A percentile compares a stretch with the other conserved stretches of the same genome.
phyloP scores from a whole-genome alignment of 2,888 invertebrate genomes.

The Torymus auratus region DNA sequence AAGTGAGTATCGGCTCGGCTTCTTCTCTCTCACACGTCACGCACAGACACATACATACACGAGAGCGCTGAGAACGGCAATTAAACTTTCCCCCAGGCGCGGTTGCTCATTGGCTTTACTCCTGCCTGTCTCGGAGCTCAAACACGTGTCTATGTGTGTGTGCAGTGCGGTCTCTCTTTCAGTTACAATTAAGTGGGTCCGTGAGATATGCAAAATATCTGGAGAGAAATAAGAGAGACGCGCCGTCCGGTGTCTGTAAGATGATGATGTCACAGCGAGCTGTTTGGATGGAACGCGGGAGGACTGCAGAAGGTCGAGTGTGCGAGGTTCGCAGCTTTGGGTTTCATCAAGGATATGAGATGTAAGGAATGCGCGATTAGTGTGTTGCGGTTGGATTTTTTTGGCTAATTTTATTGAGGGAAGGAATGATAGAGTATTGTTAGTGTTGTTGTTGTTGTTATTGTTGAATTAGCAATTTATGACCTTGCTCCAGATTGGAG shows the following conservation, averaged over 20 bases:
- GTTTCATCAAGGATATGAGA: not conserved
- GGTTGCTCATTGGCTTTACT: constrained; percentile 58
- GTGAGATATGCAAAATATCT: constrained; percentile 4
- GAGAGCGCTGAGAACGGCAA: constrained; percentile 22
- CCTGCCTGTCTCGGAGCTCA: not conserved
- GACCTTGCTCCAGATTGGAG: too few relatives aligned
- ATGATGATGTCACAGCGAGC: constrained; percentile 60
- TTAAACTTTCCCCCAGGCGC: constrained; percentile 64
- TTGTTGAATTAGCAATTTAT: too few relatives aligned
- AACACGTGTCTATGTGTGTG: not conserved
- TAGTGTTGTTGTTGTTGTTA: too few relatives aligned
- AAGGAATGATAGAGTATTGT: too few relatives aligned
- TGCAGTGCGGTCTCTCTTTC: too few relatives aligned
- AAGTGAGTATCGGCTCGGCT: constrained; percentile 1
- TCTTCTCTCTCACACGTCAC: not conserved
- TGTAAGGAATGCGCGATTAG: too few relatives aligned
- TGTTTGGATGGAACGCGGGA: constrained; percentile 8
- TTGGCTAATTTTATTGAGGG: too few relatives aligned
- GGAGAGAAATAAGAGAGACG: not conserved
- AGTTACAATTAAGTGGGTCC: not conserved
- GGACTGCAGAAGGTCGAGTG: constrained; percentile 23
- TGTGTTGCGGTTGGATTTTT: too few relatives aligned
- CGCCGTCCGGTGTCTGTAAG: constrained; percentile 16
- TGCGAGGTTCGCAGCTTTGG: not conserved
- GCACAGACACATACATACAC: constrained; percentile 22